Conservation (phyloP, 2,113 vertebrate species). For the Ptilonorhynchus violaceus region DNA sequence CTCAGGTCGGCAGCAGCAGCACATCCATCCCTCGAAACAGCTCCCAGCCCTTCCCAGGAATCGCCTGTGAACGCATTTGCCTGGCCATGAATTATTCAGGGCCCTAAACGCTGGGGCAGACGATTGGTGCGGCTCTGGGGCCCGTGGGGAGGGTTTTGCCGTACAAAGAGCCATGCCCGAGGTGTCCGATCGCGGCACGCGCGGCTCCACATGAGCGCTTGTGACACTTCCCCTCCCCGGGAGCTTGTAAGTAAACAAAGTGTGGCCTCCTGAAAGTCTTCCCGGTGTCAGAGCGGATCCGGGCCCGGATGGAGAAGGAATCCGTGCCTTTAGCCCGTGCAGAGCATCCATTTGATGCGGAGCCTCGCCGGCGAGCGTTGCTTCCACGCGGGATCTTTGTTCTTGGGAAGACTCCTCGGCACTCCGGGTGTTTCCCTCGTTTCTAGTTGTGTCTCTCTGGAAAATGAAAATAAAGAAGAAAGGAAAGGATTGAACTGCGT, state of each 20-base stretch:
- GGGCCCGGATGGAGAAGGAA: conserved; percentile 28
- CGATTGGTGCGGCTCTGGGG: not conserved
- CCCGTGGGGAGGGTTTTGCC: conserved; percentile 56
- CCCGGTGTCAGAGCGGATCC: conserved; percentile 43
- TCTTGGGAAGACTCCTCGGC: not conserved
- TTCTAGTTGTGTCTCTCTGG: not conserved
- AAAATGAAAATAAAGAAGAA: not conserved
- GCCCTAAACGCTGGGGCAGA: conserved; percentile 50
- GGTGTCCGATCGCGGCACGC: conserved; percentile 20
- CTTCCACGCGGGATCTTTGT: not conserved
- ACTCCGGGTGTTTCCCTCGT: not conserved
- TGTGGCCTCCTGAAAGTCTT: conserved; percentile 8
- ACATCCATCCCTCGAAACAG: not conserved
- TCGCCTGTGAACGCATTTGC: conserved; percentile 1
- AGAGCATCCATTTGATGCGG: conserved; percentile 29
- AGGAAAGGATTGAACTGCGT: not conserved
- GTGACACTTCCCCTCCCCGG: conserved; percentile 58
- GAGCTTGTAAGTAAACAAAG: conserved; percentile 68
- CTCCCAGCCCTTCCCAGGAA: not conserved
- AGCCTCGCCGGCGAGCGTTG: not conserved
- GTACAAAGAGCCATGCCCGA: conserved; percentile 59
- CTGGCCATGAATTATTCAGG: conserved; percentile 39
- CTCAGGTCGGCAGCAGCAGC: not conserved
- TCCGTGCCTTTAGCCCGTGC: conserved; percentile 12
- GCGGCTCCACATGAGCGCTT: conserved; percentile 38